These are phyloP conservation scores for Rhaphigaster nebulosa DNA, from an alignment of 2,888 invertebrate genomes.

Conservation along the genomic window DNA sequence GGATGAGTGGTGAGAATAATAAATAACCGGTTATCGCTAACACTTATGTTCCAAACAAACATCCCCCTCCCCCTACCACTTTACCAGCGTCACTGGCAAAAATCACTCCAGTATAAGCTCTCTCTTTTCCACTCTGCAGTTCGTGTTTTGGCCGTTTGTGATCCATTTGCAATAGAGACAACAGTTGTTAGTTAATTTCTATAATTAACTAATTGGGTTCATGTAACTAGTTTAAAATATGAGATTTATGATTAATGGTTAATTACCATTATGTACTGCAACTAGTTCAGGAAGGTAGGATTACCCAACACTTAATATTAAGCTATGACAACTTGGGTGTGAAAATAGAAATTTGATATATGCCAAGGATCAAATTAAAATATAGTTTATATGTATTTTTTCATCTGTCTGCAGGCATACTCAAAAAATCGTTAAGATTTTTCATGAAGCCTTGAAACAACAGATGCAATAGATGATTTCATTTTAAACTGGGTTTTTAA, in stretches of 20 bases:
- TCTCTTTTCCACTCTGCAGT: background rate
- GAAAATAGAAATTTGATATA: no score
- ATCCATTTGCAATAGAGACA: background rate
- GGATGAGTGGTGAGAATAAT: slow-evolving; percentile 46
- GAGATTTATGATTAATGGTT: background rate
- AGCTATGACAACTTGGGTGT: no score
- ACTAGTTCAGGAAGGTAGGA: no score
- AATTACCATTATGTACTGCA: no score
- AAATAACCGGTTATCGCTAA: slow-evolving; percentile 47
- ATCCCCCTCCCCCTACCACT: background rate
- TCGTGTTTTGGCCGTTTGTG: background rate
- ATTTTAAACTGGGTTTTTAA: no score
- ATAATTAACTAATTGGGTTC: background rate
- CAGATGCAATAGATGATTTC: no score
- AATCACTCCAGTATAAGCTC: background rate
- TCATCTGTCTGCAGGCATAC: no score
- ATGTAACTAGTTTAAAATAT: background rate
- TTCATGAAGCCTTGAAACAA: no score
- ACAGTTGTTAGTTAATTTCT: background rate
- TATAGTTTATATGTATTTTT: no score
- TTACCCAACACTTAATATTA: no score
- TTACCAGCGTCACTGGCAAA: slow-evolving; percentile 8
- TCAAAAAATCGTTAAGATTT: no score
- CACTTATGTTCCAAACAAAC: slow-evolving; percentile 45
- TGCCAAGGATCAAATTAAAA: no score